phyloP scores from a whole-genome alignment of 1,140 invertebrate species.

The Aphelinus certus region DNA sequence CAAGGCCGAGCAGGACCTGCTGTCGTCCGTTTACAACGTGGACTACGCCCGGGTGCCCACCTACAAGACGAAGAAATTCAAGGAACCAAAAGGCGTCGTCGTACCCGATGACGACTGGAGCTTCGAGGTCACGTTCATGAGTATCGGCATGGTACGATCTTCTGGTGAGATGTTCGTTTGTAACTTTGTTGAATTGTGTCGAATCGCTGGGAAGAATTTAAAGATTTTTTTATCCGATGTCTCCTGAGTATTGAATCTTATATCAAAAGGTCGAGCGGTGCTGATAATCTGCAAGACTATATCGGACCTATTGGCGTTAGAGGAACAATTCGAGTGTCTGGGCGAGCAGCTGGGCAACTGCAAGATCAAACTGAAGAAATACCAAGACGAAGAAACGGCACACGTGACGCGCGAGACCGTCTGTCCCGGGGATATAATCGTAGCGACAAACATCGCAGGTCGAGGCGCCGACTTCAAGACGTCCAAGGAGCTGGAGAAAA shows the following conservation, averaged over 20 bases:
- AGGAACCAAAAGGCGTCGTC: conserved; percentile 31
- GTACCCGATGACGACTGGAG: conserved; percentile 33
- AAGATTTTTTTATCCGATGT: too few relatives aligned
- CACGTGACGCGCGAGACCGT: conserved; percentile 30
- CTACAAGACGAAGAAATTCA: conserved; percentile 44
- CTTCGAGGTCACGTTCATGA: conserved; percentile 20
- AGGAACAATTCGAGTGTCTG: conserved; percentile 43
- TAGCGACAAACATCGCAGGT: conserved; percentile 62
- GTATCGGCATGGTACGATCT: conserved; percentile 14
- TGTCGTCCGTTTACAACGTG: conserved; percentile 48
- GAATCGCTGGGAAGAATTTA: too few relatives aligned
- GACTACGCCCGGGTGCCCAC: conserved; percentile 52
- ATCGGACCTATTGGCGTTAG: conserved; percentile 22
- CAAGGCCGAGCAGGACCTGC: conserved; percentile 44
- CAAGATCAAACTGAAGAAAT: conserved; percentile 34
- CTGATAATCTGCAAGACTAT: conserved; percentile 54
- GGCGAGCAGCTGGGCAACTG: conserved; percentile 17
- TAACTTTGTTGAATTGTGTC: too few relatives aligned
- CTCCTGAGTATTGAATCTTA: too few relatives aligned
- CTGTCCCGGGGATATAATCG: conserved; percentile 45
- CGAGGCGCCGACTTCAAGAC: conserved; percentile 60
- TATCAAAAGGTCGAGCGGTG: conserved; percentile 31
- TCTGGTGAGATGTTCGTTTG: conserved; percentile 20
- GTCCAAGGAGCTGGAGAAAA: conserved; percentile 42
- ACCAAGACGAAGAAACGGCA: conserved; percentile 31